These are phyloP conservation scores for Hycleus phaleratus DNA, from an alignment of 1,140 invertebrate genomes.

Conservation along the genomic window DNA sequence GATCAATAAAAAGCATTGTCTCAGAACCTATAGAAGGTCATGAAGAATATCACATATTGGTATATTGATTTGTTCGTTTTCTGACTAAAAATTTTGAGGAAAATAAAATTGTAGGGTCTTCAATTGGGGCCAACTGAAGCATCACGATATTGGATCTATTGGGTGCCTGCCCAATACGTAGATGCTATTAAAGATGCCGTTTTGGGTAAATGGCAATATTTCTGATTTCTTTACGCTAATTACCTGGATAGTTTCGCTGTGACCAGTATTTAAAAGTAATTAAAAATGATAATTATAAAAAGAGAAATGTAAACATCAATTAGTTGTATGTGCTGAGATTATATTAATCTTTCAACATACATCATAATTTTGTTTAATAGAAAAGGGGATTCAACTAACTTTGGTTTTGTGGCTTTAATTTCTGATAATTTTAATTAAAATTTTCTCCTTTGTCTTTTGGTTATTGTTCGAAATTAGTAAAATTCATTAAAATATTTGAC, in stretches of 20 bases:
- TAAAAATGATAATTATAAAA: no score
- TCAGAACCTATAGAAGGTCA: constrained; percentile 81
- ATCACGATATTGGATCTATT: constrained; percentile 89
- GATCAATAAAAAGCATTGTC: constrained; percentile 77
- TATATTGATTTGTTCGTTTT: constrained; percentile 40
- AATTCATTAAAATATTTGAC: constrained; percentile 6
- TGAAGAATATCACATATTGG: constrained; percentile 92
- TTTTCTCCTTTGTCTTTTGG: constrained; percentile 2
- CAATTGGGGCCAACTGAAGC: constrained; percentile 84
- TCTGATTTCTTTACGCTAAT: constrained; percentile 43
- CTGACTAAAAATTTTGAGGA: not conserved
- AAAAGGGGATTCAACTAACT: constrained; percentile 9
- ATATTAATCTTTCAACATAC: constrained; percentile 2
- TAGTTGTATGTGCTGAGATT: no score
- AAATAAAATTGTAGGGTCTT: constrained; percentile 51
- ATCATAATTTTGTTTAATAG: not conserved
- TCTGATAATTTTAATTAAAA: not conserved
- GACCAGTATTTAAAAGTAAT: no score
- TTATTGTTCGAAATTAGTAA: constrained; percentile 1
- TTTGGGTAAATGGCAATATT: constrained; percentile 81
- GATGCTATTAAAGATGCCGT: constrained; percentile 88
- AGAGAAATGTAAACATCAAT: no score
- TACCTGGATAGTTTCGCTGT: no score
- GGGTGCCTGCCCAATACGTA: constrained; percentile 88
- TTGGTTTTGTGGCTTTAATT: not conserved